Base-by-base conservation (phyloP, 2,113 vertebrate genomes). In the Merops nubicus region DNA sequence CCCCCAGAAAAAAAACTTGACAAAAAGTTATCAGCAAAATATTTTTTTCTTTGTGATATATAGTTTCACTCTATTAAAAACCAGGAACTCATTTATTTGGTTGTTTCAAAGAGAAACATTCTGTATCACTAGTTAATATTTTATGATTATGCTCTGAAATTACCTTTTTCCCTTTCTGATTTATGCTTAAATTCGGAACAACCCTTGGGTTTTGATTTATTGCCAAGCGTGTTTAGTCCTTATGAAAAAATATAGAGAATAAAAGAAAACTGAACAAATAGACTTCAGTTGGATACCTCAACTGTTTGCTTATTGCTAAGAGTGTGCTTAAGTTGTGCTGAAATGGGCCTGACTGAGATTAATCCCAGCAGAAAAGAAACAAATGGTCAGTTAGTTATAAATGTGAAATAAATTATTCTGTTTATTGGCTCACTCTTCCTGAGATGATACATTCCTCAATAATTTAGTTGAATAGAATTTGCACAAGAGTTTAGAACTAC, bases 21-120 rank as follows among this genome's bases (percentile, higher is more conserved):
- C 26, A 17, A 47, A 36, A 68, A n/a, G 5, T 48, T 87, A 68
- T 51, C 33, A 65, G 34, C 7, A 63, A 77, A 74, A 9, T 51
- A 20, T 6, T 15, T 50, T 83, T 92, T 7, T n/a, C 5, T 53
- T 57, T 74, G 7, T 57, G 12, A 14, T 48, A 20, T 7, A 19
- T 9, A 12, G 2, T 40, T 86, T 56, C 11, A 40, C 65, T 82
- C 82, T 76, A 34, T 73, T 81, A 43, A 70, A 64, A 72, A 6
- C 0, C 6, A 47, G 13, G 5, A 12, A 51, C 5, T 28, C 2
- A 8, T 64, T 74, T 38, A 3, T 63, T 45, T 34, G 2, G 10
- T 56, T 72, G 22, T 70, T 85, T 22, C 29, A 33, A 64, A 53
- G 13, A 65, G 9, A 62, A 91, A 15, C 40, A 25, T 38, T 76